A percentile compares a stretch with the other conserved stretches of the same genome.
Evolutionary conservation across 2,113 vertebrate genomes (phyloP).

Genomic region (Stigmatopora nigra): DNA sequence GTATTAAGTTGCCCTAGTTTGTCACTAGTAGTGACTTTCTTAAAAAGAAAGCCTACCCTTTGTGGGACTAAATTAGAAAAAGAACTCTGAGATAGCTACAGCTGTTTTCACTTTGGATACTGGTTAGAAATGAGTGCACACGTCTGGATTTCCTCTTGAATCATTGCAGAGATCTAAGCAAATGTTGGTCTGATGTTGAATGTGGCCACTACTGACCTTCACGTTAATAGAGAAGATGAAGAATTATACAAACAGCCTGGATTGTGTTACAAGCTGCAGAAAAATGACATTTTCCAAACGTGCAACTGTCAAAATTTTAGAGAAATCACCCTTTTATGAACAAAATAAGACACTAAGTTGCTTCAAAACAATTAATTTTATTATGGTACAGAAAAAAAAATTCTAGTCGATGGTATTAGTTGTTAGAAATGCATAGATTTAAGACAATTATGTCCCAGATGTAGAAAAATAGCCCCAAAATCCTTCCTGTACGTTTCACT

Average conservation of each 20-base stretch:
- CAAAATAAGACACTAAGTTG: neutral
- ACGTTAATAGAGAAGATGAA: conserved; percentile 12
- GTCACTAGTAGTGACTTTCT: conserved; percentile 30
- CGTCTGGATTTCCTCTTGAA: conserved; percentile 22
- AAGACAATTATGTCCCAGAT: too few relatives aligned
- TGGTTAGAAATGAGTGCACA: conserved; percentile 7
- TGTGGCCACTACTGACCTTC: neutral
- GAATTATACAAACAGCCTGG: neutral
- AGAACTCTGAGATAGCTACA: conserved; percentile 11
- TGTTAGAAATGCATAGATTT: too few relatives aligned
- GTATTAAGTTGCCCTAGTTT: conserved; percentile 22
- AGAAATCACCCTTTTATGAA: neutral
- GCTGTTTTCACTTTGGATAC: conserved; percentile 18
- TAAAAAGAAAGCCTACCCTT: conserved; percentile 35
- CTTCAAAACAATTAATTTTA: too few relatives aligned
- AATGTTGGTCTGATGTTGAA: conserved; percentile 17
- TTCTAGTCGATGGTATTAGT: too few relatives aligned
- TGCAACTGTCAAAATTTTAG: neutral
- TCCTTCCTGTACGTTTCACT: too few relatives aligned
- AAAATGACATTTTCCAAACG: conserved; percentile 2
- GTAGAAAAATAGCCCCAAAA: too few relatives aligned
- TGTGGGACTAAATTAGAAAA: conserved; percentile 6
- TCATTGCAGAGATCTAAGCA: conserved; percentile 16
- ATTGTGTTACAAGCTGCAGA: neutral
- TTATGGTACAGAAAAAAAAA: too few relatives aligned